Conservation (phyloP, 1,140 invertebrate genomes). For the Venturia canescens region DNA sequence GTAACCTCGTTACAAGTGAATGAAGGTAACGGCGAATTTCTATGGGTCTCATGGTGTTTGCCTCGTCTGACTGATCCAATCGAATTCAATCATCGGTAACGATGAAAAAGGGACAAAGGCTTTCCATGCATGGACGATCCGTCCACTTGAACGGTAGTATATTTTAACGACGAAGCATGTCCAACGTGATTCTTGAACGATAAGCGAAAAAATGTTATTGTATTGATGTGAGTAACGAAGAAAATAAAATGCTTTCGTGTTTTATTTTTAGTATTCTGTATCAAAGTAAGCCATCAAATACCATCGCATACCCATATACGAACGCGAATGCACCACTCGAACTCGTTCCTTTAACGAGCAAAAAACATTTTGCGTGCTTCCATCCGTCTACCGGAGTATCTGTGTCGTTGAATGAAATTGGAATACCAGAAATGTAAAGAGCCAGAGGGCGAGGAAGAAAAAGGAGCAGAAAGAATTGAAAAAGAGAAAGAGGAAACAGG, state of each 20-base stretch:
- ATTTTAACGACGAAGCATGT: not conserved
- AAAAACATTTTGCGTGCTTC: slow-evolving; percentile 39
- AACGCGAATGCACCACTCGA: not conserved
- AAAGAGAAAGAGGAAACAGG: not conserved
- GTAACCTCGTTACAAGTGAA: not conserved
- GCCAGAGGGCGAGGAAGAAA: not conserved
- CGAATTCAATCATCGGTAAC: slow-evolving; percentile 21
- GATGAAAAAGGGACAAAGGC: not conserved
- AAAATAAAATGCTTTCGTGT: slow-evolving; percentile 12
- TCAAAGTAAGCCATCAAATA: slow-evolving; percentile 29
- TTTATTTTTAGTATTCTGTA: not conserved
- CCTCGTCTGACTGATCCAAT: slow-evolving; percentile 3
- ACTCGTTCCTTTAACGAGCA: slow-evolving; percentile 39
- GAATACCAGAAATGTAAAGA: not conserved
- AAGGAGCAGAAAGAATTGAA: not conserved
- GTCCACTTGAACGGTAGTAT: not conserved
- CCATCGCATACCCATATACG: not conserved
- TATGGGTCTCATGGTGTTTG: not conserved
- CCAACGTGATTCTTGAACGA: not conserved
- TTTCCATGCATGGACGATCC: not conserved
- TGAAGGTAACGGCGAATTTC: not conserved
- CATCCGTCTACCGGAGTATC: slow-evolving; percentile 22
- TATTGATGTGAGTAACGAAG: slow-evolving; percentile 20
- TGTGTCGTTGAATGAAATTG: slow-evolving; percentile 42
- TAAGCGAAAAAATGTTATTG: slow-evolving; percentile 7